These are phyloP conservation scores for Blera fallax DNA, from an alignment of 2,888 invertebrate species.

Conservation along the genomic window DNA sequence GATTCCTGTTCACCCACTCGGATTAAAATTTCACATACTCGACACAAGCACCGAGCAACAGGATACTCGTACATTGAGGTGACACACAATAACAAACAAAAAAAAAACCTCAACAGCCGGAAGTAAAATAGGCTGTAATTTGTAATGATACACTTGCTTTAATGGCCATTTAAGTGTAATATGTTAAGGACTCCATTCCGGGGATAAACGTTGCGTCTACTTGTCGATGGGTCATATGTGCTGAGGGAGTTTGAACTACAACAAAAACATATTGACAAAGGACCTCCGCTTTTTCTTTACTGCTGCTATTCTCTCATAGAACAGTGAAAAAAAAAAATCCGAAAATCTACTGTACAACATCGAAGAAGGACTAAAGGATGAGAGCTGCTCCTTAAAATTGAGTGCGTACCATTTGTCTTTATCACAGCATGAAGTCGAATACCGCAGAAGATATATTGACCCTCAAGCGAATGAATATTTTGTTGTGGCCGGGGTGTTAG, in stretches of 20 bases:
- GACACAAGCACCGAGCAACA: slow-evolving; percentile 48
- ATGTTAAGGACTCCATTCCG: slow-evolving; percentile 66
- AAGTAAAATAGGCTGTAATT: slow-evolving; percentile 67
- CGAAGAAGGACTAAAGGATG: slow-evolving; percentile 41
- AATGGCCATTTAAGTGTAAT: slow-evolving; percentile 68
- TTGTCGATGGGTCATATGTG: slow-evolving; percentile 27
- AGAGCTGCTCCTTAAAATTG: slow-evolving; percentile 65
- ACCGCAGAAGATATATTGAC: slow-evolving; percentile 73
- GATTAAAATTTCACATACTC: slow-evolving; percentile 23
- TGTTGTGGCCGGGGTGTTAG: slow-evolving; percentile 23
- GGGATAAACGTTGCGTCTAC: slow-evolving; percentile 39
- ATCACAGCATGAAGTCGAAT: slow-evolving; percentile 75
- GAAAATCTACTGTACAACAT: slow-evolving; percentile 33
- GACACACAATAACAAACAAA: background rate
- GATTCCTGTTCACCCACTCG: background rate
- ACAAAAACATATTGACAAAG: slow-evolving; percentile 41
- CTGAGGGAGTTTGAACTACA: slow-evolving; percentile 32
- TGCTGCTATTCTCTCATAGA: background rate
- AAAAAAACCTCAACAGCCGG: slow-evolving; percentile 31
- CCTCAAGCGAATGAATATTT: slow-evolving; percentile 69
- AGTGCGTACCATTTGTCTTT: slow-evolving; percentile 75
- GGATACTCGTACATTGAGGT: slow-evolving; percentile 39
- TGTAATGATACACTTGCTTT: slow-evolving; percentile 67
- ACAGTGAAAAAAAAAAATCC: background rate
- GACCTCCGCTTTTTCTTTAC: slow-evolving; percentile 33